Conservation (phyloP, 2,797 vertebrate genomes). For the Cichlasoma orientale region DNA sequence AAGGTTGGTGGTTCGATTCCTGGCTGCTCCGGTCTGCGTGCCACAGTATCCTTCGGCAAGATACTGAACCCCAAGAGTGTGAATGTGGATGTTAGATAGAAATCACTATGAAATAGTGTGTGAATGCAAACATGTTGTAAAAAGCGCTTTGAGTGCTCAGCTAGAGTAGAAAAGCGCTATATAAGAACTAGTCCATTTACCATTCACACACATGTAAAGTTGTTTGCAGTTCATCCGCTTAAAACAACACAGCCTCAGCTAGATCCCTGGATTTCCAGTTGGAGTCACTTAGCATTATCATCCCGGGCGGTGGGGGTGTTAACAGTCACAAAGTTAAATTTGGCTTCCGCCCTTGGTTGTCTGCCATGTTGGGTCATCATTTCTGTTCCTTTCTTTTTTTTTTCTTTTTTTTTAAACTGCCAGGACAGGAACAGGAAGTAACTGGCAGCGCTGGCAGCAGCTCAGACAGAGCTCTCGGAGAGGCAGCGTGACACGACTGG, state of each 20-base stretch:
- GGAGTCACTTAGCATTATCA: constrained; percentile 11
- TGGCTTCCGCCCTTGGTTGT: constrained; percentile 13
- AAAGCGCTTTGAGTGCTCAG: too few species aligned
- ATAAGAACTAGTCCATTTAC: too few species aligned
- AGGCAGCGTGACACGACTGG: neutral
- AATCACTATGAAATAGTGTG: too few species aligned
- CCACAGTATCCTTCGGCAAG: too few species aligned
- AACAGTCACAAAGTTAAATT: constrained; percentile 33
- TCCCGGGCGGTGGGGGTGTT: neutral
- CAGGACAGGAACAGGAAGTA: constrained; percentile 35
- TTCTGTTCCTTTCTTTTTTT: constrained; percentile 22
- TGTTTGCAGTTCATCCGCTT: neutral
- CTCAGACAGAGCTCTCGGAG: constrained; percentile 2
- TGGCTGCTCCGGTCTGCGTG: too few species aligned
- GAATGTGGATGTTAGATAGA: too few species aligned
- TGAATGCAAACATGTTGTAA: too few species aligned
- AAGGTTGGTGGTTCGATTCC: too few species aligned
- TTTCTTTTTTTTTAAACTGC: constrained; percentile 12
- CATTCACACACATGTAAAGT: neutral
- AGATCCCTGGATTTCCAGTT: constrained; percentile 12
- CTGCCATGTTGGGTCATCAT: constrained; percentile 30
- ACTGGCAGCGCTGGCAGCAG: constrained; percentile 9
- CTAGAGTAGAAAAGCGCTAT: too few species aligned
- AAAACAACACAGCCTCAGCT: constrained; percentile 7
- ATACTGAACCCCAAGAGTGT: too few species aligned